Conservation (phyloP, 2,888 invertebrate genomes). For the Anthophora plumipes region DNA sequence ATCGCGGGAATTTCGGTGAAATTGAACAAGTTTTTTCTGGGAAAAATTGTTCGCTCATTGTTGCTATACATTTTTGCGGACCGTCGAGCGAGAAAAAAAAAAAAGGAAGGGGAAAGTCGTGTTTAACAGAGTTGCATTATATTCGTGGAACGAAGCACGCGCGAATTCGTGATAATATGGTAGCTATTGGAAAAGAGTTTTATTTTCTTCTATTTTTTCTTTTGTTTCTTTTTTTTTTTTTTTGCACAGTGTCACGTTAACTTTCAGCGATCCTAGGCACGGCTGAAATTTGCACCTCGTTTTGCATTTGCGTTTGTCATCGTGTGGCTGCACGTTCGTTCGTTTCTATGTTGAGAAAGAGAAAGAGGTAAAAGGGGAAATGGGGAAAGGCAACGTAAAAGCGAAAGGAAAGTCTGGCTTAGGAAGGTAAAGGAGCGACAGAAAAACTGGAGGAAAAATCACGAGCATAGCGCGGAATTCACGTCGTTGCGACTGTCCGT, state of each 20-base stretch:
- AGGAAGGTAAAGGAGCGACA: conserved; percentile 21
- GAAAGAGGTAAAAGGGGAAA: conserved; percentile 36
- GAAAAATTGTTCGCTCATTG: background rate
- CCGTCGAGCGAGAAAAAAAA: background rate
- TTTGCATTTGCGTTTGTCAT: conserved; percentile 48
- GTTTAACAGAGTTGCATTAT: conserved; percentile 24
- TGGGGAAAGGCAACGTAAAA: conserved; percentile 21
- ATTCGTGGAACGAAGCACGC: conserved; percentile 18
- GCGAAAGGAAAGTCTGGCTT: conserved; percentile 38
- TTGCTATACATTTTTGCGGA: conserved; percentile 18
- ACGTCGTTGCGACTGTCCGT: conserved; percentile 55
- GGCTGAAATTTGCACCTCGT: conserved; percentile 46
- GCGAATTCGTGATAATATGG: conserved; percentile 27
- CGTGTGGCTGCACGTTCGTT: conserved; percentile 10
- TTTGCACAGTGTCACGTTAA: conserved; percentile 39
- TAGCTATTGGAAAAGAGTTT: conserved; percentile 20
- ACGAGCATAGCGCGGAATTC: conserved; percentile 51
- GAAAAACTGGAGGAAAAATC: conserved; percentile 58
- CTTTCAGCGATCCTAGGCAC: conserved; percentile 48
- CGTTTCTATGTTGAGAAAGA: conserved; percentile 11
- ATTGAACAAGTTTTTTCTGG: background rate
- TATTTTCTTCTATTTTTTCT: too few relatives aligned
- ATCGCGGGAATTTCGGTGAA: background rate
- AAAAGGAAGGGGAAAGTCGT: background rate
- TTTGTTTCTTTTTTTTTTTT: too few relatives aligned